Evolutionary conservation across 1,140 invertebrate species (phyloP), one percentile per base, ranked within the genome.

Genomic region (Spodoptera litura): DNA sequence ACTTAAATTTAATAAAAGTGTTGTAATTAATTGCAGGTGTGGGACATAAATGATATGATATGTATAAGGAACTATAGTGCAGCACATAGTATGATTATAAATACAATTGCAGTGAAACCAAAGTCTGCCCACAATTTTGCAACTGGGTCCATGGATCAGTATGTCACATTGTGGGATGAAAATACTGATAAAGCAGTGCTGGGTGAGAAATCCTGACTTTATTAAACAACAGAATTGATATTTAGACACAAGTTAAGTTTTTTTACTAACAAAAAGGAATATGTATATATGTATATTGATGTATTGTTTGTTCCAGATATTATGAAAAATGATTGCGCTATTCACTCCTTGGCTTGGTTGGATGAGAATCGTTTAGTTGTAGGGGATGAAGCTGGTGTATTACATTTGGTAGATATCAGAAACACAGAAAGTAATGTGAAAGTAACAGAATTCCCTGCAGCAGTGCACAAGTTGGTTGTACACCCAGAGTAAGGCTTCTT

Each of bases 331-430:
- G 74, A 90, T 31, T 92, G 92, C 85, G 88, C 89, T 10, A 81
- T 93, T 10, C 85, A 93, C 27, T 94, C 89, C 75, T 74, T 94
- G 20, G 84, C 91, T 80, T 95, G 93, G 93, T 12, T 93, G 9
- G 87, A 92, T 75, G 92, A 94, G 38, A 88, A 93, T 72, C 73
- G 86, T 62, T 77, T 95, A 64, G 62, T 92, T 31, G 90, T 87
- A 83, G 94, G 94, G n/a, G 93, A 93, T 86, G 94, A 95, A 80
- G 89, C 90, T 15, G 93, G 93, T 44, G 78, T 88, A 9, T 74
- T 95, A 10, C 84, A 80, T 72, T 62, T 94, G 38, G 75, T 91
- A 76, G 91, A 95, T 85, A 79, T 90, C 11, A 87, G 92, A 62
- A 88, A 87, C 56, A 80, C 87, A 15, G 83, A 85, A 53, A 64